Conservation (phyloP, 1,140 invertebrate species). For the Sesamia nonagrioides region DNA sequence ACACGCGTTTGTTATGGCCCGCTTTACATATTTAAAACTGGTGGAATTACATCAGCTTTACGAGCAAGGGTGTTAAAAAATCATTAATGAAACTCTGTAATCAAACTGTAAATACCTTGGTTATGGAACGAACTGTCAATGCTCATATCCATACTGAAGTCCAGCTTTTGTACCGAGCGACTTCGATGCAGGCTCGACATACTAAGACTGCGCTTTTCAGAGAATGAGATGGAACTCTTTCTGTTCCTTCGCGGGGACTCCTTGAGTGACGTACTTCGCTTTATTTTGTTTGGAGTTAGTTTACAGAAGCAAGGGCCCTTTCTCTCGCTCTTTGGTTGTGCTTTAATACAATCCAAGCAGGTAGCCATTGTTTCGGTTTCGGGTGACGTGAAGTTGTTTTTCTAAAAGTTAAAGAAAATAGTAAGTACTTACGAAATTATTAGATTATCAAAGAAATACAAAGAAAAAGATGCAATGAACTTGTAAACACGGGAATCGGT, state of each 20-base stretch:
- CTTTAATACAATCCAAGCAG: slow-evolving; percentile 71
- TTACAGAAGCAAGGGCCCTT: slow-evolving; percentile 72
- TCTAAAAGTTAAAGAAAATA: slow-evolving; percentile 64
- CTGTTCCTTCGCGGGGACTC: slow-evolving; percentile 70
- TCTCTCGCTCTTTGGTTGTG: slow-evolving; percentile 62
- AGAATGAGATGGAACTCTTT: slow-evolving; percentile 65
- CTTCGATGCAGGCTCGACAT: slow-evolving; percentile 80
- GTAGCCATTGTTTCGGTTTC: slow-evolving; percentile 79
- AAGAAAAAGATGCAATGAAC: too few species aligned
- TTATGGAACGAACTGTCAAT: slow-evolving; percentile 79
- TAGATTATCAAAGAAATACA: too few species aligned
- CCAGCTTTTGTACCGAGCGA: slow-evolving; percentile 80
- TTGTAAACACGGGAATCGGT: too few species aligned
- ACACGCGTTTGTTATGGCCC: too few species aligned
- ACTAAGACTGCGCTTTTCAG: slow-evolving; percentile 77
- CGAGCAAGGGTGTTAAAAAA: too few species aligned
- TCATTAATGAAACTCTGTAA: too few species aligned
- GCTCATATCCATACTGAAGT: slow-evolving; percentile 86
- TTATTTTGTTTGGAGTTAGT: slow-evolving; percentile 71
- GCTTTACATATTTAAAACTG: too few species aligned
- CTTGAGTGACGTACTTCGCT: slow-evolving; percentile 75
- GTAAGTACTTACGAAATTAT: too few species aligned
- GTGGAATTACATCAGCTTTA: too few species aligned
- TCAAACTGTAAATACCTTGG: slow-evolving; percentile 61
- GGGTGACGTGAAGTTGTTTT: slow-evolving; percentile 81